Conservation (phyloP, 2,797 vertebrate genomes). For the Danio aesculapii region DNA sequence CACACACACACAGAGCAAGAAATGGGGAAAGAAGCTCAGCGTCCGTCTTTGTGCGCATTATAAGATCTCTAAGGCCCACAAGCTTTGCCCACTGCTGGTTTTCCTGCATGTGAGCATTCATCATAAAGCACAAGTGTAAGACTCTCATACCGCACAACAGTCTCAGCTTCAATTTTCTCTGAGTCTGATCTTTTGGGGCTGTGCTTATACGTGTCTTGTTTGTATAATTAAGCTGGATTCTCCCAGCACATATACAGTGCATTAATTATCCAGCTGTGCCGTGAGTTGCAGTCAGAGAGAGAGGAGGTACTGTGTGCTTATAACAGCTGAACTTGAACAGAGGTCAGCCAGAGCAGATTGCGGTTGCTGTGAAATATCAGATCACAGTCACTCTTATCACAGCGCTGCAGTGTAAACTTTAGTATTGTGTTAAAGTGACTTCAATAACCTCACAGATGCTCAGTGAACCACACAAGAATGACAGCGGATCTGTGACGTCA, state of each 20-base stretch:
- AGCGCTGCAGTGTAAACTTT: neutral
- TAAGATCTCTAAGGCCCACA: conserved; percentile 11
- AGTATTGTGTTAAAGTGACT: conserved; percentile 1
- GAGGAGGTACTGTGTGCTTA: too few relatives aligned
- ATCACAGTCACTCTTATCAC: conserved; percentile 1
- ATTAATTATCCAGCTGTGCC: neutral
- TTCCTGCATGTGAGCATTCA: conserved; percentile 13
- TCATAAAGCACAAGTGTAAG: conserved; percentile 25
- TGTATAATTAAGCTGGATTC: neutral
- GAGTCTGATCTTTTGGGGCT: neutral
- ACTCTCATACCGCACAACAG: neutral
- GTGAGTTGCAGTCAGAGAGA: neutral
- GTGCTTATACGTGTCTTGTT: neutral
- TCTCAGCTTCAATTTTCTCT: neutral
- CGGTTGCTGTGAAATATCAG: neutral
- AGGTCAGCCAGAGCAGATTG: neutral
- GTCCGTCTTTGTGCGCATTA: conserved; percentile 22
- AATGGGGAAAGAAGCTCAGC: conserved; percentile 14
- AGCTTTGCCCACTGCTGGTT: conserved; percentile 4
- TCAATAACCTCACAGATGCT: neutral
- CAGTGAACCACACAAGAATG: neutral
- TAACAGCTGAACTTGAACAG: neutral
- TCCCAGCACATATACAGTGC: too few relatives aligned
- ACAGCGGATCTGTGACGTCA: neutral
- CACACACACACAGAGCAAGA: conserved; percentile 38